Evolutionary conservation across 2,888 invertebrate species (phyloP), one percentile per base, ranked within the genome.

Genomic region (Heteropelma amictum): DNA sequence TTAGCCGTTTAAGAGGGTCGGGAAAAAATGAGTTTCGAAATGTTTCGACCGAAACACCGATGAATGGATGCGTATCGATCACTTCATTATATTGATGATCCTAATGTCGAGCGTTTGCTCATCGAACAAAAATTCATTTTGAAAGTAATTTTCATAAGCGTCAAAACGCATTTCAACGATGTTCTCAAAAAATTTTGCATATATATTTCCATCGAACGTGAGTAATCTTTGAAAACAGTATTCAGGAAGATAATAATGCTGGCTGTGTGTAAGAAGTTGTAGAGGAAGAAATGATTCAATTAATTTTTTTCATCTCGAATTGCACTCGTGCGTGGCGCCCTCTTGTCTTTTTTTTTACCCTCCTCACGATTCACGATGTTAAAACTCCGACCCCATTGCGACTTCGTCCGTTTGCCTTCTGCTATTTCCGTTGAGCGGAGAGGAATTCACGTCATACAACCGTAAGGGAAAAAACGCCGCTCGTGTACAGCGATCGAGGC

Each of bases 301-400:
- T 88, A 88, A 88, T 88, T 88, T 67, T 72, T 65, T 87, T 88
- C 87, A 87, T 88, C 83, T 85, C 80, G 81, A 85, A 80, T 81
- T 82, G 81, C 87, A 87, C 86, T 88, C 88, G 88, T 88, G 88
- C 88, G 87, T 88, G 82, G 81, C 84, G 81, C 87, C 87, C 85
- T 83, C 71, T 72, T 77, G 81, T 79, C 71, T 63, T 60, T 58
- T 35, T 67, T 67, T 30, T 30, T 65, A 23, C 21, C 21, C 26
- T 21, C 67, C 53, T 38, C 40, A 56, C 35, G 38, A 35, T 40
- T 33, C 7, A 26, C 61, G 56, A 75, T 64, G 58, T 54, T 42
- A 26, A 64, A 63, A 60, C 2, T 54, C 54, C 51, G 54, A 23
- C 72, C 35, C 68, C 47, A 17, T 40, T 54, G 54, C 69, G 40